Base-by-base conservation (phyloP, 2,888 invertebrate genomes). In the Sphecodes monilicornis region DNA sequence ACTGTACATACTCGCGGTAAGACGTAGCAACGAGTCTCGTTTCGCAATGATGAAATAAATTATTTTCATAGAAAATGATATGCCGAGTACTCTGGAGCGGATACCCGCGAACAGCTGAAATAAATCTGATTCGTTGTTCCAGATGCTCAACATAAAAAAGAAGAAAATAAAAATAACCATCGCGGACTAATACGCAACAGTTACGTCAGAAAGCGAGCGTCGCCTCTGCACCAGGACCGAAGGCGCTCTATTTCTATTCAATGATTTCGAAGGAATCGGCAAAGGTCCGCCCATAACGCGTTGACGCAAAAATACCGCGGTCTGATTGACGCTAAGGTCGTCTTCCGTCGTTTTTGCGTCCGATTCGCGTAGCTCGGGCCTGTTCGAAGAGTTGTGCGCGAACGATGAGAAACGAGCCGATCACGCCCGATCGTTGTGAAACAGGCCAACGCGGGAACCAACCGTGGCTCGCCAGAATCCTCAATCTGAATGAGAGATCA, bases 401-500 rank as follows among this genome's bases (percentile, higher is more conserved):
- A 66, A 57, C 57, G 36, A 32, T 22, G 66, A 66, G 36, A 36
- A 66, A 66, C 22, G 50, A 32, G 13, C 32, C 71, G 10, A 64
- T 64, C 32, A 32, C 64, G 18, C 8, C 18, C 11, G 41, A 74
- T 64, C 72, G 72, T 80, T 78, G 46, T 70, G 69, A 75, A 82
- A 69, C 76, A 3, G 3, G 6, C 18, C 2, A 29, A 32, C 60
- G 60, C 60, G 60, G 29, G 26, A 29, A 29, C 46, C 8, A 8
- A 50, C 46, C 46, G 29, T 29, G 16, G 36, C 70, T 50, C 69
- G 75, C 79, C 75, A 66, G 41, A n/a, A 66, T 82, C 80, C 64
- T 60, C 71, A 78, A 75, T 80, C 69, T 80, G 85, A 85, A 84
- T 85, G 85, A 85, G 85, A 80, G 66, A 83, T 80, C 72, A 54